phyloP scores from a whole-genome alignment of 2,113 vertebrate species.

The Gulo gulo region DNA sequence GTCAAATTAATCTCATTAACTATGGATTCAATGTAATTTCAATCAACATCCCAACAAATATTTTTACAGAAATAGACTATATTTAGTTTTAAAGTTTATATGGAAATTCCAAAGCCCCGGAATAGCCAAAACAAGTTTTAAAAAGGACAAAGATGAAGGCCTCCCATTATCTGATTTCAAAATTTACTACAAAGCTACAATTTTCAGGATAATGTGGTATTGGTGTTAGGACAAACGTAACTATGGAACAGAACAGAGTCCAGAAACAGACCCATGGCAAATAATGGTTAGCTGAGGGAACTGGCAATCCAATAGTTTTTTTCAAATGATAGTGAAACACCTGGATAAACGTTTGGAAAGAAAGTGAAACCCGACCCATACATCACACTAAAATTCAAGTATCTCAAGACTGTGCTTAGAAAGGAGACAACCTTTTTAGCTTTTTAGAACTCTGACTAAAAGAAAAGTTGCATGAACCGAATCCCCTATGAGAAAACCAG shows the following conservation, averaged over 20 bases:
- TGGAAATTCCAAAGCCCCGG: neutral
- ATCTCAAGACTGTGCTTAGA: neutral
- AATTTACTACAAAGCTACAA: neutral
- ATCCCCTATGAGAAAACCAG: neutral
- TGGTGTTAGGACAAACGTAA: neutral
- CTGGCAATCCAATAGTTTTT: neutral
- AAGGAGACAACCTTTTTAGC: neutral
- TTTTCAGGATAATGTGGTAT: neutral
- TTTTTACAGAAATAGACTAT: neutral
- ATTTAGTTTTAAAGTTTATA: neutral
- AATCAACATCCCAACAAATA: neutral
- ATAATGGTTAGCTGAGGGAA: neutral
- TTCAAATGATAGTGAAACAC: neutral
- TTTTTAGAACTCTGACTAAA: neutral
- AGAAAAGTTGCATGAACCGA: neutral
- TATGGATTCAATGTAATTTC: neutral
- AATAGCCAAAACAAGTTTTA: neutral
- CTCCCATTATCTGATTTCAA: neutral
- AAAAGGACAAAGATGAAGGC: neutral
- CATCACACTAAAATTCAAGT: neutral
- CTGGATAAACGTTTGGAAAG: neutral
- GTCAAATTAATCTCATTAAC: neutral
- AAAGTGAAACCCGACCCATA: neutral
- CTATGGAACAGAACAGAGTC: neutral
- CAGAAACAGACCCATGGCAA: neutral